Conservation (phyloP, 2,113 vertebrate species). For the Festucalex cinctus region DNA sequence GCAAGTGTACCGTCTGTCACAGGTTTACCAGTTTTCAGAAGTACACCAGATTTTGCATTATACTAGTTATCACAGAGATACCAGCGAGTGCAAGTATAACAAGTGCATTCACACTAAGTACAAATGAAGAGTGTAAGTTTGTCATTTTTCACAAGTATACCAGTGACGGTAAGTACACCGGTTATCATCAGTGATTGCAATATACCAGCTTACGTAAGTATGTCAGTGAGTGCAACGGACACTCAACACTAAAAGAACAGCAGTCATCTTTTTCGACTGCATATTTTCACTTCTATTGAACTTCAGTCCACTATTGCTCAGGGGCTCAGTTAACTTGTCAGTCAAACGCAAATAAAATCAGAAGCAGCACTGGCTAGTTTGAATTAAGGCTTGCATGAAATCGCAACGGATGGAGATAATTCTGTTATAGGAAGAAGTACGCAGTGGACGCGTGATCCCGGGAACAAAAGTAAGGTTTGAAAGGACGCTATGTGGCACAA, state of each 20-base stretch:
- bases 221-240: not conserved
- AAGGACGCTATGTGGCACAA: conserved; percentile 22
- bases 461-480: not conserved
- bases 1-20: no score
- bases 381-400: conserved; percentile 69
- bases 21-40: no score
- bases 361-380: conserved; percentile 55
- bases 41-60: no score
- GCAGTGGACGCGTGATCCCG: conserved; percentile 1
- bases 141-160: no score
- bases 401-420: conserved; percentile 30
- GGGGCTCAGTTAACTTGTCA: conserved; percentile 28
- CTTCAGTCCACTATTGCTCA: not conserved
- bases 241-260: not conserved
- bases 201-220: not conserved
- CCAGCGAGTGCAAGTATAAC: no score
- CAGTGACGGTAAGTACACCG: no score
- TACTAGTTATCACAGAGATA: no score
- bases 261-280: not conserved
- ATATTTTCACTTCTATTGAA: not conserved
- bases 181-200: no score
- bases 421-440: conserved; percentile 12
- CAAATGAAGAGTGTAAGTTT: no score
- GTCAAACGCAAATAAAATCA: conserved; percentile 13
- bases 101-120: no score